Conservation (phyloP, 2,113 vertebrate genomes). For the Plestiodon gilberti region DNA sequence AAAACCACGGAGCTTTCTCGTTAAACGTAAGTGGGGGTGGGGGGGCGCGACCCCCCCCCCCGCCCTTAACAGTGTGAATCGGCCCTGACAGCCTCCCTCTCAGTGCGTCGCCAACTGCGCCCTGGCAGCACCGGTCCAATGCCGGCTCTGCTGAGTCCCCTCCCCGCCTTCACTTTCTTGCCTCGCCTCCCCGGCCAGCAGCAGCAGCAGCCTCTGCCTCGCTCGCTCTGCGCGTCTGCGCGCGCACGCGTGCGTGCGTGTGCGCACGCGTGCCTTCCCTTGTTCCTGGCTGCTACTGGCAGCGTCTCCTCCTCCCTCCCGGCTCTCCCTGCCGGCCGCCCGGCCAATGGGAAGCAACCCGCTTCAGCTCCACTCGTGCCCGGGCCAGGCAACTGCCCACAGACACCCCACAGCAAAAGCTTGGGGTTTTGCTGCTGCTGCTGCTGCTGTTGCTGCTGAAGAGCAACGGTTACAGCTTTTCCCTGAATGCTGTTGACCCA, state of each 20-base stretch:
- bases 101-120: constrained; percentile 18
- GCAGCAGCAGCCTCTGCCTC: constrained; percentile 46
- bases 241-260: constrained; percentile 4
- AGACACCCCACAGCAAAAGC: not conserved
- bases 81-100: constrained; percentile 35
- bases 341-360: constrained; percentile 73
- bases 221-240: not conserved
- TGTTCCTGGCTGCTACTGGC: constrained; percentile 20
- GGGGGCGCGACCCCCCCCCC: too few relatives aligned
- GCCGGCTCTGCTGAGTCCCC: constrained; percentile 28
- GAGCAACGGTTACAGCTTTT: too few relatives aligned
- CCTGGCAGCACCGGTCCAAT: constrained; percentile 21
- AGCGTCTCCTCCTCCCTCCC: constrained; percentile 44
- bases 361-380: constrained; percentile 45
- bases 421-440: not conserved
- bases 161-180: not conserved
- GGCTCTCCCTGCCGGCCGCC: constrained; percentile 62
- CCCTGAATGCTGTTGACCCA: too few relatives aligned
- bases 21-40: too few relatives aligned
- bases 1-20: too few relatives aligned
- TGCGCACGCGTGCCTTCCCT: not conserved
- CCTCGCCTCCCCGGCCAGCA: constrained; percentile 40
- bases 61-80: too few relatives aligned
- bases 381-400: constrained; percentile 48
- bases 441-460: too few relatives aligned